Conservation (phyloP, 2,113 vertebrate species). For the Hiodon alosoides region DNA sequence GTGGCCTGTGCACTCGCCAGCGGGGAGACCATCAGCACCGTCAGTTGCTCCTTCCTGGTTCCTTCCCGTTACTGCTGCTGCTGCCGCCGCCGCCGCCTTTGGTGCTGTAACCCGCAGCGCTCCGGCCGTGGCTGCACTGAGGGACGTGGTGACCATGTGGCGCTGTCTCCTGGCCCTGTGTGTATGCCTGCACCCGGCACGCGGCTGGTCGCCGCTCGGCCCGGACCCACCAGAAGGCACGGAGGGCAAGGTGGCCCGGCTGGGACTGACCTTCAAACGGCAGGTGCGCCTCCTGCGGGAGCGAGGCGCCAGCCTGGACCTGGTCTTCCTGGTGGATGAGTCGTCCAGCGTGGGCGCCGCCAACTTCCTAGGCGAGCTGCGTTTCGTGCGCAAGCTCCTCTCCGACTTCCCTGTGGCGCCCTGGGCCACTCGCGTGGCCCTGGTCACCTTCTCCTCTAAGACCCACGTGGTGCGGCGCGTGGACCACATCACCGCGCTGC, state of each 20-base stretch:
- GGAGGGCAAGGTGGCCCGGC: conserved; percentile 79
- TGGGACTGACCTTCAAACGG: conserved; percentile 80
- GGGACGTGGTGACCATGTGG: conserved; percentile 33
- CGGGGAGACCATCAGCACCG: conserved; percentile 27
- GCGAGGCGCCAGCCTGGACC: conserved; percentile 75
- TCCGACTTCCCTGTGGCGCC: conserved; percentile 91
- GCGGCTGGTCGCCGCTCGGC: conserved; percentile 30
- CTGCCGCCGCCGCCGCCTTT: too few relatives aligned
- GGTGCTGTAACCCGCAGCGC: too few relatives aligned
- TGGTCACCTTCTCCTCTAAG: conserved; percentile 94
- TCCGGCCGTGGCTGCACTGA: conserved; percentile 46
- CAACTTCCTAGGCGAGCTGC: conserved; percentile 90
- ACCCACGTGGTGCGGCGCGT: conserved; percentile 87
- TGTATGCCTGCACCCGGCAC: conserved; percentile 41
- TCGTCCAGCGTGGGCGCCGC: conserved; percentile 87
- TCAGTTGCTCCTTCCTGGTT: not conserved
- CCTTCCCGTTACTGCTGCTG: not conserved
- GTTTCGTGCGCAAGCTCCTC: conserved; percentile 90
- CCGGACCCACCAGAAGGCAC: conserved; percentile 63
- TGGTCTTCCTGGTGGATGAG: conserved; percentile 95
- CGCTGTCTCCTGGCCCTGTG: conserved; percentile 44
- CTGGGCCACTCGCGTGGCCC: conserved; percentile 84
- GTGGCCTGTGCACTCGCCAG: conserved; percentile 1
- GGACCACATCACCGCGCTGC: conserved; percentile 83
- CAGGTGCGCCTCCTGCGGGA: conserved; percentile 83